phyloP scores from a whole-genome alignment of 2,797 vertebrate species.

The Pteropus rufus region DNA sequence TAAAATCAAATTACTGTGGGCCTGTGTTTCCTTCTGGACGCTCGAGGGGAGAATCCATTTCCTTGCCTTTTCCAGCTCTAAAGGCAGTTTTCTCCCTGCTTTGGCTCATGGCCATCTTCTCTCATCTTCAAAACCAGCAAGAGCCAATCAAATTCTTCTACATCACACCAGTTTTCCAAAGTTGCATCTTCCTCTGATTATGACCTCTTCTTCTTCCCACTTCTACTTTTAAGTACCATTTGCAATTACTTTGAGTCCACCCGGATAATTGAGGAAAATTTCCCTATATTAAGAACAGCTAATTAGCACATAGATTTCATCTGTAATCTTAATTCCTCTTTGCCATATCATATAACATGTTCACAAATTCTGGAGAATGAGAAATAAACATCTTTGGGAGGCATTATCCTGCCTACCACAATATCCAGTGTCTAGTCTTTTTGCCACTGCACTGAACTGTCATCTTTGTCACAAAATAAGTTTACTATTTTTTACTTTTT shows the following conservation, averaged over 20 bases:
- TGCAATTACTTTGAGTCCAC: neutral
- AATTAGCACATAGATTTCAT: neutral
- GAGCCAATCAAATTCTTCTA: neutral
- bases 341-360: neutral
- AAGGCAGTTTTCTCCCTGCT: neutral
- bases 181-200: neutral
- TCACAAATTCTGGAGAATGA: neutral
- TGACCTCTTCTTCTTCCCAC: neutral
- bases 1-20: neutral
- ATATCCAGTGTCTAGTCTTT: neutral
- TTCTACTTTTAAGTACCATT: neutral
- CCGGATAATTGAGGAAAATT: neutral
- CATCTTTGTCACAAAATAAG: neutral
- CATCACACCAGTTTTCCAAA: neutral
- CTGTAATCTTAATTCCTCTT: neutral
- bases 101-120: neutral
- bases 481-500: neutral
- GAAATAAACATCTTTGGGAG: neutral
- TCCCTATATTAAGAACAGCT: neutral
- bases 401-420: neutral
- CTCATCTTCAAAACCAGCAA: neutral
- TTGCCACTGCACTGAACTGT: neutral
- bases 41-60: neutral
- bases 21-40: neutral
- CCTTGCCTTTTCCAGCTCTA: neutral